A percentile compares a stretch with the other conserved stretches of the same genome.
These are phyloP conservation scores for Caenorhabditis sp. DNA, from an alignment of 2,888 invertebrate species.

Conservation along the genomic window DNA sequence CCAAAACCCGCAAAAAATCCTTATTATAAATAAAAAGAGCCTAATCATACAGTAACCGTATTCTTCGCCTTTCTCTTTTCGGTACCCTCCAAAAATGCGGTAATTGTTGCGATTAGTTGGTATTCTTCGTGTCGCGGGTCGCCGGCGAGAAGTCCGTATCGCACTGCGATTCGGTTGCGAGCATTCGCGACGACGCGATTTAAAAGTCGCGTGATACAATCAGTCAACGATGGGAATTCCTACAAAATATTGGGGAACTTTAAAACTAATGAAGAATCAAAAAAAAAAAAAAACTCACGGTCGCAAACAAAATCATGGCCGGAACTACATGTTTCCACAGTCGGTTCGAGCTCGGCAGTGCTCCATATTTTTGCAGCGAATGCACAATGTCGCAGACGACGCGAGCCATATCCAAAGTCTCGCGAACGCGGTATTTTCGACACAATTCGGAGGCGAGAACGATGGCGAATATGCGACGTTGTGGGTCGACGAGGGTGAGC, in stretches of 20 bases:
- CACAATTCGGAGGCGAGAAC: constrained; percentile 34
- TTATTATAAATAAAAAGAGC: not conserved
- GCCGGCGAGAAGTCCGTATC: constrained; percentile 17
- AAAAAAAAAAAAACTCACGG: constrained; percentile 22
- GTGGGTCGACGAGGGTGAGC: constrained; percentile 27
- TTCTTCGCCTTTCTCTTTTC: too few relatives aligned
- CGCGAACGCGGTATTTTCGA: constrained; percentile 45
- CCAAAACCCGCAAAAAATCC: not conserved
- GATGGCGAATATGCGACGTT: constrained; percentile 41
- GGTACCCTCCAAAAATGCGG: constrained; percentile 16
- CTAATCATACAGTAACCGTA: too few relatives aligned
- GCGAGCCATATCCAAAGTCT: constrained; percentile 24
- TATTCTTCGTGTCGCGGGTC: constrained; percentile 30
- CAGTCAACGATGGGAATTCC: constrained; percentile 33
- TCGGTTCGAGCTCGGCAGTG: constrained; percentile 23
- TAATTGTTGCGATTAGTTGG: constrained; percentile 12
- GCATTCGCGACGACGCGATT: constrained; percentile 18
- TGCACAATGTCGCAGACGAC: constrained; percentile 37
- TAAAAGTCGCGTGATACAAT: constrained; percentile 31
- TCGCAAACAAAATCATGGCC: constrained; percentile 20
- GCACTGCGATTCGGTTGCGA: constrained; percentile 19
- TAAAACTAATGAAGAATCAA: too few relatives aligned
- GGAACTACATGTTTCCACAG: constrained; percentile 41
- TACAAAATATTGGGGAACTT: constrained; percentile 7
- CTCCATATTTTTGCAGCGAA: constrained; percentile 38